Conservation (phyloP, 2,888 invertebrate species). For the Meganola albula region DNA sequence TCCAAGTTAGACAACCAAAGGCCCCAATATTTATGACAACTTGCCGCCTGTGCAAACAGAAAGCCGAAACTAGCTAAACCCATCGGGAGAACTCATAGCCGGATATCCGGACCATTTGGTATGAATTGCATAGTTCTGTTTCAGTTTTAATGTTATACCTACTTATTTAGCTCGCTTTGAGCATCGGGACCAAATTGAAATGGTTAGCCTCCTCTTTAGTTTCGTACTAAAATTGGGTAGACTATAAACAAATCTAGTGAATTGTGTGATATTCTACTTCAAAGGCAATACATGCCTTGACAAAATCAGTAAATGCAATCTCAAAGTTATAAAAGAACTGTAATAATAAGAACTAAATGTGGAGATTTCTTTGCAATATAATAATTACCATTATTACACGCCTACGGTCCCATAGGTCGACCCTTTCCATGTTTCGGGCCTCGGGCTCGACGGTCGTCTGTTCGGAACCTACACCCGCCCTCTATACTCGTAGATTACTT, state of each 20-base stretch:
- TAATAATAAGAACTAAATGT: conserved; percentile 34
- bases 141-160: conserved; percentile 27
- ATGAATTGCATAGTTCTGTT: conserved; percentile 47
- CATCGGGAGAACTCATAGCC: conserved; percentile 52
- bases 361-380: conserved; percentile 34
- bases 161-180: conserved; percentile 8
- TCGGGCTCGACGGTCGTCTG: conserved; percentile 19
- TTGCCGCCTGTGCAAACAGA: conserved; percentile 58
- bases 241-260: too few relatives aligned
- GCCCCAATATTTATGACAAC: conserved; percentile 65
- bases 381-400: conserved; percentile 48
- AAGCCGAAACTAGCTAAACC: conserved; percentile 64
- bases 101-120: conserved; percentile 60
- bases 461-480: conserved; percentile 32
- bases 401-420: conserved; percentile 37
- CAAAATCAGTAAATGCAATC: conserved; percentile 23
- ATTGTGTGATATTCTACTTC: too few relatives aligned
- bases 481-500: conserved; percentile 26
- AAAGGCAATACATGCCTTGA: too few relatives aligned
- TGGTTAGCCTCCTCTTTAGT: too few relatives aligned
- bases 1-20: conserved; percentile 55
- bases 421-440: conserved; percentile 44
- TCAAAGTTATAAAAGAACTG: conserved; percentile 20
- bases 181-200: too few relatives aligned
- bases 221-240: too few relatives aligned